Evolutionary conservation across 2,888 invertebrate species (phyloP).

Genomic region (Schizotus pectinicornis): DNA sequence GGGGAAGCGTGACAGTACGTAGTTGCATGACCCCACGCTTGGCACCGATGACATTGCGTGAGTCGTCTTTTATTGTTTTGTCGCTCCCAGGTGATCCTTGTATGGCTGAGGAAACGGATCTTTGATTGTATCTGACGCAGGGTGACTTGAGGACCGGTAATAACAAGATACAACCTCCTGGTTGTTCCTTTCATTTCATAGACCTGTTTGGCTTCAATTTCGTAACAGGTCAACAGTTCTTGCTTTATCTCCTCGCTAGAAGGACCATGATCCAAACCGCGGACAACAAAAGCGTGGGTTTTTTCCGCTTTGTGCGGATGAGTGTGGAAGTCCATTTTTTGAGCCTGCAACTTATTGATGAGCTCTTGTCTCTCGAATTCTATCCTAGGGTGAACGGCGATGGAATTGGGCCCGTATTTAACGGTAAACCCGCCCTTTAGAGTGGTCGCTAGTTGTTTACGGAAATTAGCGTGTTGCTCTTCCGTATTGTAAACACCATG

Average conservation of each 20-base stretch:
- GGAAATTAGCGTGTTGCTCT: too few relatives aligned
- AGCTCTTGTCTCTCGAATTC: too few relatives aligned
- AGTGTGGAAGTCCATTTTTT: constrained; percentile 2
- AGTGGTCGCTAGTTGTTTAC: too few relatives aligned
- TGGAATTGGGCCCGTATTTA: too few relatives aligned
- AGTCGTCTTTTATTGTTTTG: constrained; percentile 35
- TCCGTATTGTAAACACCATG: too few relatives aligned
- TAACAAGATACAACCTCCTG: not conserved
- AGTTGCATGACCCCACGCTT: constrained; percentile 45
- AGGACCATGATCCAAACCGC: constrained; percentile 2
- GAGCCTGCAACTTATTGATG: not conserved
- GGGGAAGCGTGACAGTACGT: constrained; percentile 36
- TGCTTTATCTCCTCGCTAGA: not conserved
- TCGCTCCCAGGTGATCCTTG: constrained; percentile 31
- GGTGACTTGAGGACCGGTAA: not conserved
- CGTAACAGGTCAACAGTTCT: not conserved
- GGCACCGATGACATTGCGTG: constrained; percentile 43
- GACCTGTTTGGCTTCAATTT: not conserved
- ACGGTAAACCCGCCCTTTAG: too few relatives aligned
- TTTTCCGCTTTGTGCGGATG: constrained; percentile 1
- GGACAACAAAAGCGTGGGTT: constrained; percentile 10
- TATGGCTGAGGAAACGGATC: constrained; percentile 9
- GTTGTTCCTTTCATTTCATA: not conserved
- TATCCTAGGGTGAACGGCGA: too few relatives aligned
- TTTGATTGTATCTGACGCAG: not conserved